Evolutionary conservation across 2,113 vertebrate genomes (phyloP).

Genomic region (Delphinapterus leucas): DNA sequence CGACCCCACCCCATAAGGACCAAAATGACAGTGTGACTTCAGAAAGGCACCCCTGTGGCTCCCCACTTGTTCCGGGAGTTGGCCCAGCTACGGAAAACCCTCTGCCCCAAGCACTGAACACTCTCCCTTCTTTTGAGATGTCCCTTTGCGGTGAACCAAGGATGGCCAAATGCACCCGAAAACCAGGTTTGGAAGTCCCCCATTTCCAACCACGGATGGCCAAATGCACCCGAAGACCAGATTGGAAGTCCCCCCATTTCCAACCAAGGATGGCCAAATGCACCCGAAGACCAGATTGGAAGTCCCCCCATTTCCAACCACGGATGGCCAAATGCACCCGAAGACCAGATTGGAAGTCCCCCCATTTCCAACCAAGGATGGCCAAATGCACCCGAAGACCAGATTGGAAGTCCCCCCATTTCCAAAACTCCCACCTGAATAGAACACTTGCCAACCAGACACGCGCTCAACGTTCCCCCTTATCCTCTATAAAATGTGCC

Average conservation of each 20-base stretch:
- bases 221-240: not conserved
- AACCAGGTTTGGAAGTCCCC: not conserved
- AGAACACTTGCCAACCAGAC: not conserved
- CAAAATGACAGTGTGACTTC: not conserved
- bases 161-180: not conserved
- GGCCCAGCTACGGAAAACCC: not conserved
- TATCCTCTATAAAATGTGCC: not conserved
- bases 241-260: not conserved
- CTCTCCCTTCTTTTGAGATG: not conserved
- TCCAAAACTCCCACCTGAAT: not conserved
- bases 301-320: no score
- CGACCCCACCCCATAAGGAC: not conserved
- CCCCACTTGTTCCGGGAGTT: not conserved
- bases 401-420: not conserved
- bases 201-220: not conserved
- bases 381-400: not conserved
- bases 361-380: not conserved
- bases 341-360: no score
- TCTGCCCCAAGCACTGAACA: not conserved
- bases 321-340: no score
- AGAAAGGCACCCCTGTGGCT: accelerated
- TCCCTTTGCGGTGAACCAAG: not conserved
- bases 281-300: no score
- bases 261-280: no score
- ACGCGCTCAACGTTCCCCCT: no score